Conservation (phyloP, 2,113 vertebrate genomes). For the Epinephelus lanceolatus region DNA sequence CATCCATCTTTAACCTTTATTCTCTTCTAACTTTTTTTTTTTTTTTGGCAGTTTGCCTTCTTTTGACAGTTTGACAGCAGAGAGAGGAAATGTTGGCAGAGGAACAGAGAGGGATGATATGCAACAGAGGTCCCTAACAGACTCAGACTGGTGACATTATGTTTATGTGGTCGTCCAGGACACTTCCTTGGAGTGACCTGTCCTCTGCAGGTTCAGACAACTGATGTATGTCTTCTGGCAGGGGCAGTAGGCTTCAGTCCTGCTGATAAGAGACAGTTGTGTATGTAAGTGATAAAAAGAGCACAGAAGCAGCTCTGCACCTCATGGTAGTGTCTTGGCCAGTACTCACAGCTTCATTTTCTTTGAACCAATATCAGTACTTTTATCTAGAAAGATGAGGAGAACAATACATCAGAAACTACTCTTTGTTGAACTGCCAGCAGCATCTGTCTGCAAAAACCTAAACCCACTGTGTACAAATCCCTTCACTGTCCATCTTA, state of each 20-base stretch:
- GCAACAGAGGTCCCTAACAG: background rate
- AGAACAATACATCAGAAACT: background rate
- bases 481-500: background rate
- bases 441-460: slow-evolving; percentile 23
- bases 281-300: slow-evolving; percentile 3
- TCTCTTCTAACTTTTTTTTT: background rate
- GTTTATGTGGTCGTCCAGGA: background rate
- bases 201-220: slow-evolving; percentile 34
- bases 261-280: slow-evolving; percentile 11
- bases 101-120: background rate
- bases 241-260: background rate
- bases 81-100: slow-evolving; percentile 13
- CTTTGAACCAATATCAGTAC: slow-evolving; percentile 6
- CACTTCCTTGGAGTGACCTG: background rate
- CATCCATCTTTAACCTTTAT: background rate
- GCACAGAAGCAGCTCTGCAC: background rate
- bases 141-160: slow-evolving; percentile 13
- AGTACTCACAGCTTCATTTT: background rate
- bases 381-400: slow-evolving; percentile 1
- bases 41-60: background rate
- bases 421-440: slow-evolving; percentile 13
- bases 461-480: background rate
- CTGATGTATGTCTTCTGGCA: slow-evolving; percentile 16
- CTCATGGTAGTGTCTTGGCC: background rate
- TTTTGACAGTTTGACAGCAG: slow-evolving; percentile 1